Conservation (phyloP, 1,140 invertebrate genomes). For the Phenacoccus solenopsis region DNA sequence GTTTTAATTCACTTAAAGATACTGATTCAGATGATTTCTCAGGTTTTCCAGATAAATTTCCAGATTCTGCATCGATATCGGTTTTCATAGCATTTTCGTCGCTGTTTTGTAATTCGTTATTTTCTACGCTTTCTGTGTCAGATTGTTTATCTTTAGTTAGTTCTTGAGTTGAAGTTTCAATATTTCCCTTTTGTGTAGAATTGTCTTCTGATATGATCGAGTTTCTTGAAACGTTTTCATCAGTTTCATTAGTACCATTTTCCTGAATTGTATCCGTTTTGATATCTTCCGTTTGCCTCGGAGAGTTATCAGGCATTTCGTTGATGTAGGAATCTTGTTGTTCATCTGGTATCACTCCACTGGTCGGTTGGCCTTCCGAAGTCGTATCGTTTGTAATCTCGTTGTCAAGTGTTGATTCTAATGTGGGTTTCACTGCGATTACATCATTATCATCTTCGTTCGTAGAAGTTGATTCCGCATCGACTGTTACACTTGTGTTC, state of each 20-base stretch:
- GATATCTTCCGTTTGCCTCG: too few relatives aligned
- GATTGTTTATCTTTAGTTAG: not conserved
- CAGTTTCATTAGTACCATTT: too few relatives aligned
- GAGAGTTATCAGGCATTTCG: too few relatives aligned
- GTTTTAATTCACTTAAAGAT: too few relatives aligned
- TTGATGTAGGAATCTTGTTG: not conserved
- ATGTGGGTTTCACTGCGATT: not conserved
- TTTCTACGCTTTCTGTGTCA: not conserved
- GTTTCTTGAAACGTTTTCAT: not conserved
- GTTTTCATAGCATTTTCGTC: not conserved
- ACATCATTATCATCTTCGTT: not conserved
- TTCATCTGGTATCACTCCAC: too few relatives aligned
- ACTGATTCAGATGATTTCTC: too few relatives aligned
- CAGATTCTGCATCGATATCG: not conserved
- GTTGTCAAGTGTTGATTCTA: not conserved
- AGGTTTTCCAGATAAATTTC: not conserved
- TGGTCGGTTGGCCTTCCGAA: not conserved
- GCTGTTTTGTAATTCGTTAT: not conserved
- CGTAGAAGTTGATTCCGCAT: not conserved
- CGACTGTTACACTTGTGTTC: not conserved
- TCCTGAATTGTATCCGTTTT: too few relatives aligned
- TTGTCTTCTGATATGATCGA: not conserved
- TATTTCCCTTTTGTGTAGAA: not conserved
- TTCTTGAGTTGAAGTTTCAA: not conserved
- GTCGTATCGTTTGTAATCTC: not conserved